A percentile compares a stretch with the other conserved stretches of the same genome.
phyloP scores from a whole-genome alignment of 2,797 vertebrate species.

The Corythornis leucogaster region DNA sequence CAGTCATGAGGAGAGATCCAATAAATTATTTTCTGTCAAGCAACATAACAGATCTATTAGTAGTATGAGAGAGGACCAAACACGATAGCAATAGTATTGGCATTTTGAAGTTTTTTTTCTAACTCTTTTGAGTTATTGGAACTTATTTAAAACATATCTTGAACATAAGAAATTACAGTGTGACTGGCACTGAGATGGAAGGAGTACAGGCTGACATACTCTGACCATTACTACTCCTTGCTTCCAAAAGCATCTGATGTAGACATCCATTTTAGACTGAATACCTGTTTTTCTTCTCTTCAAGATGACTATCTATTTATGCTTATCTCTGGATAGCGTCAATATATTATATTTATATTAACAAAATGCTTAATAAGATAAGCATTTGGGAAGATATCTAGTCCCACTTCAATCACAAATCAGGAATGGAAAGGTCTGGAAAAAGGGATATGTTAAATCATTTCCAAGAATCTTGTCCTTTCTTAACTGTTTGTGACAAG shows the following conservation, averaged over 20 bases:
- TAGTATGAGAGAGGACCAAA: not conserved
- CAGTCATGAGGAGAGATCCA: not conserved
- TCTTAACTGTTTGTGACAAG: not conserved
- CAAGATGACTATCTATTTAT: not conserved
- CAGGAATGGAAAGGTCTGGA: not conserved
- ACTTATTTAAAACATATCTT: not conserved
- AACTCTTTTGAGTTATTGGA: not conserved
- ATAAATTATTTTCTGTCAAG: constrained; percentile 24
- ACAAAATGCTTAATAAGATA: not conserved
- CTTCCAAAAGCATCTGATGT: not conserved
- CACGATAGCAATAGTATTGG: not conserved
- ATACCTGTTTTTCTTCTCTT: accelerated
- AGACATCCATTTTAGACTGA: not conserved
- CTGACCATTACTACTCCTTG: not conserved
- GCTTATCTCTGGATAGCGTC: not conserved
- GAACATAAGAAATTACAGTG: not conserved
- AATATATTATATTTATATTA: not conserved
- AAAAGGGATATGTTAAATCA: accelerated
- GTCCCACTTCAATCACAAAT: not conserved
- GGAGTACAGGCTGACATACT: not conserved
- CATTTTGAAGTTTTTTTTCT: not conserved
- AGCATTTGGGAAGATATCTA: not conserved
- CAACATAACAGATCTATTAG: not conserved
- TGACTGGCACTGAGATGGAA: not conserved
- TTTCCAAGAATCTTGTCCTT: not conserved